Evolutionary conservation across 2,113 vertebrate species (phyloP).

Genomic region (Hydrolagus affinis): DNA sequence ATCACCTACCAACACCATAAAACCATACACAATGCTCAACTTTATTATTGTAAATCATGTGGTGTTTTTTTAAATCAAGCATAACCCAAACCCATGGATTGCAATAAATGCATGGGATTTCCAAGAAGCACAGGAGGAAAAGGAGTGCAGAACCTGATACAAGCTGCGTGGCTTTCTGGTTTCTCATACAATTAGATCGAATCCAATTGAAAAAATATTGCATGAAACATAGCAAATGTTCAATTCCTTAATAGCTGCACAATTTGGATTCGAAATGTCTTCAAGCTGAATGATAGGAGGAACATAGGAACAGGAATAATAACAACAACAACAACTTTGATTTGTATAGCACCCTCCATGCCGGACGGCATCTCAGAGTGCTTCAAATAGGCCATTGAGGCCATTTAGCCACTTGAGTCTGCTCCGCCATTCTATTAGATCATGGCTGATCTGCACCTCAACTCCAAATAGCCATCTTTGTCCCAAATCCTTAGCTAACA

Average conservation of each 20-base stretch:
- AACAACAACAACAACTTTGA: no score
- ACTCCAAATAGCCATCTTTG: no score
- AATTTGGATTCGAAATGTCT: neutral
- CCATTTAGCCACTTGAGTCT: no score
- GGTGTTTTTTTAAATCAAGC: neutral
- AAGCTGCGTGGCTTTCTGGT: neutral
- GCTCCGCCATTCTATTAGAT: no score
- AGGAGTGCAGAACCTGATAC: neutral
- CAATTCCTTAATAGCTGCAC: neutral
- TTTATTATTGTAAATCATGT: neutral
- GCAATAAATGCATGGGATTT: neutral
- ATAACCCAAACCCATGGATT: neutral
- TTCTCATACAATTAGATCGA: neutral
- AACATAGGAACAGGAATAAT: no score
- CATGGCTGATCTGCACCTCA: no score
- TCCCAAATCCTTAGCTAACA: no score
- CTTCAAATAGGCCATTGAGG: no score
- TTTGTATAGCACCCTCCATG: no score
- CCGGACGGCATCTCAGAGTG: no score
- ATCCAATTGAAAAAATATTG: neutral
- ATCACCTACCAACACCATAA: neutral
- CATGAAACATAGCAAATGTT: neutral
- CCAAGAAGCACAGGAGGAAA: neutral
- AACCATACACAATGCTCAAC: no score
- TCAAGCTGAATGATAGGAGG: neutral